Evolutionary conservation across 2,113 vertebrate species (phyloP).

Genomic region (Istiophorus platypterus): DNA sequence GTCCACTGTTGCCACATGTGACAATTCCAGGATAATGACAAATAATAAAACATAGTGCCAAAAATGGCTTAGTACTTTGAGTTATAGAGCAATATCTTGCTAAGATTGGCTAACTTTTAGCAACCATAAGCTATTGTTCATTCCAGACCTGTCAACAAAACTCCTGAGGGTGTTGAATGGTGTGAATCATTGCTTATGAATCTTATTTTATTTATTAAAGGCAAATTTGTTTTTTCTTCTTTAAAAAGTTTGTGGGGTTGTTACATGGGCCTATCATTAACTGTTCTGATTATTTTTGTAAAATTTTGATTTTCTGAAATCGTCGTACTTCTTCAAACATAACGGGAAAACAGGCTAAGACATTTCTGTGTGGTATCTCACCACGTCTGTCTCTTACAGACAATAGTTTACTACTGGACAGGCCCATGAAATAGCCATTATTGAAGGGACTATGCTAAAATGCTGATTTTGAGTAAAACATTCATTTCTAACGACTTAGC

Average conservation of each 20-base stretch:
- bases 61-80: background rate
- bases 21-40: too few relatives aligned
- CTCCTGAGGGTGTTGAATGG: background rate
- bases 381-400: background rate
- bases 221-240: background rate
- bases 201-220: background rate
- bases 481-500: background rate
- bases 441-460: background rate
- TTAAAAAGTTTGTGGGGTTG: background rate
- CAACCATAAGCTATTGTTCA: background rate
- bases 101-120: background rate
- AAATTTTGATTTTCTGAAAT: too few relatives aligned
- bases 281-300: background rate
- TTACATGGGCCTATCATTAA: background rate
- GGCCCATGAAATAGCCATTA: conserved; percentile 11
- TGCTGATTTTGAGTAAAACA: background rate
- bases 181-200: background rate
- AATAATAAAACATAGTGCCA: background rate
- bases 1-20: background rate
- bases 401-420: background rate
- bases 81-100: background rate
- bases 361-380: background rate
- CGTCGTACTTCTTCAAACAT: background rate
- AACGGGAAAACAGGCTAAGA: background rate
- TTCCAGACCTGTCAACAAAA: background rate